These are phyloP conservation scores for crab-eating macaque (Macaca fascicularis) DNA, from an alignment of 2,113 vertebrate genomes.

Conservation along the genomic window T2T-MFA8v1.1 NC_088376.1:168055001-168055500, in stretches of 20 bases:
- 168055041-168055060: not conserved
- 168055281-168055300: slow-evolving; percentile 15
- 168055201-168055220: not conserved
- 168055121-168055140: not conserved
- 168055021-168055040: slow-evolving; percentile 13
- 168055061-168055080: not conserved
- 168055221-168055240: not conserved
- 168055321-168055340: slow-evolving; percentile 19
- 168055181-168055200: not conserved
- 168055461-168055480: not conserved
- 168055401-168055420: slow-evolving; percentile 5
- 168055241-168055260: not conserved
- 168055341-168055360: not conserved
- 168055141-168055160: not conserved
- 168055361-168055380: not conserved
- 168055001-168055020: not conserved
- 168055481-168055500: slow-evolving; percentile 18
- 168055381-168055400: not conserved
- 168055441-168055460: not conserved
- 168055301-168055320: slow-evolving; percentile 23
- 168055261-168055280: slow-evolving; percentile 11
- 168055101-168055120: not conserved
- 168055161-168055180: slow-evolving; percentile 11
- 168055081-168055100: not conserved
- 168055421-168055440: not conserved